These are phyloP conservation scores for Sabatieria punctata DNA, from an alignment of 2,888 invertebrate genomes.

Conservation along the genomic window DNA sequence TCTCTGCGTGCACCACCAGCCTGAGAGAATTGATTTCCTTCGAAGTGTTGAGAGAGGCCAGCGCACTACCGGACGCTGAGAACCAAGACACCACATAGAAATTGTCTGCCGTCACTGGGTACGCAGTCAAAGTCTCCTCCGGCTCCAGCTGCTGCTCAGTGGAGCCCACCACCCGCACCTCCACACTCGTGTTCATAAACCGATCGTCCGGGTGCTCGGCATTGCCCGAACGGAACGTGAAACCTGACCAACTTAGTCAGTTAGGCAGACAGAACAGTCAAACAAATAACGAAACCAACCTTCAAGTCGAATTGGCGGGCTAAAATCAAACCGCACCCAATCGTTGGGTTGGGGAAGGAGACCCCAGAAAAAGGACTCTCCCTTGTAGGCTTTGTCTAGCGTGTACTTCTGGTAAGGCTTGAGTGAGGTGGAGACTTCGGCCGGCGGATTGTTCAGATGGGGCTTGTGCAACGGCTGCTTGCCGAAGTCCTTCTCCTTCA, in stretches of 20 bases:
- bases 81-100: slow-evolving; percentile 19
- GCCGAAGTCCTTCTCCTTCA: slow-evolving; percentile 48
- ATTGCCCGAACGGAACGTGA: slow-evolving; percentile 52
- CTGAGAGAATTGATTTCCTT: slow-evolving; percentile 22
- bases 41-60: slow-evolving; percentile 16
- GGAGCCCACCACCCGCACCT: slow-evolving; percentile 43
- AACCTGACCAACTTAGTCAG: slow-evolving; percentile 40
- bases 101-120: slow-evolving; percentile 5
- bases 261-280: slow-evolving; percentile 6
- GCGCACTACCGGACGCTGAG: slow-evolving; percentile 25
- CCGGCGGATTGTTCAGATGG: slow-evolving; percentile 56
- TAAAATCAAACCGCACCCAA: slow-evolving; percentile 58
- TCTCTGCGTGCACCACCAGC: slow-evolving; percentile 23
- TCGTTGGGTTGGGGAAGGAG: slow-evolving; percentile 64
- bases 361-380: slow-evolving; percentile 80
- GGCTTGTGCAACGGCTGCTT: slow-evolving; percentile 6
- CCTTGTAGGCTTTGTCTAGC: slow-evolving; percentile 60
- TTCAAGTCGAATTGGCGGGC: slow-evolving; percentile 44
- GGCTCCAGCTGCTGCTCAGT: slow-evolving; percentile 9
- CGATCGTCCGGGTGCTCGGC: slow-evolving; percentile 70
- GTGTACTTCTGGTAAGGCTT: slow-evolving; percentile 61
- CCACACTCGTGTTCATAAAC: slow-evolving; percentile 67
- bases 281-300: slow-evolving; percentile 5
- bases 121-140: background rate
- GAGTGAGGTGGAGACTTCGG: slow-evolving; percentile 51